Percentiles rank a stretch among this genome's conserved stretches.
These are phyloP conservation scores for Bubo bubo DNA, from an alignment of 2,113 vertebrate species.

Conservation along the genomic window DNA sequence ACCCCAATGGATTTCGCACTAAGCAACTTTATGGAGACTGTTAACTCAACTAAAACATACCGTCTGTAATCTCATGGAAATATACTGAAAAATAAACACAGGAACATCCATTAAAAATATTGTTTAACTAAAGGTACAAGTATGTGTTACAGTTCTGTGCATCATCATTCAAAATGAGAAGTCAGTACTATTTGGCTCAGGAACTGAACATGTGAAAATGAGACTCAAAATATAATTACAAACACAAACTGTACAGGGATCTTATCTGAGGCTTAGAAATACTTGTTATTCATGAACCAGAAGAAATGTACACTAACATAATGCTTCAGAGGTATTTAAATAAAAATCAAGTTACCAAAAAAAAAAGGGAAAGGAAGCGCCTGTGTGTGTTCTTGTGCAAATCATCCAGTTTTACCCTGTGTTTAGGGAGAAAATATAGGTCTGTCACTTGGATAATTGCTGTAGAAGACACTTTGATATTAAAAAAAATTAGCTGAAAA, in stretches of 20 bases:
- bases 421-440: background rate
- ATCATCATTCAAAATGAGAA: conserved; percentile 25
- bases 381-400: background rate
- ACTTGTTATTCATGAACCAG: background rate
- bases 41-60: conserved; percentile 39
- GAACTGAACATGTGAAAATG: background rate
- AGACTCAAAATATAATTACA: background rate
- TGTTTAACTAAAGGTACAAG: background rate
- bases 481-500: background rate
- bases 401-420: background rate
- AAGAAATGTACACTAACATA: conserved; percentile 46
- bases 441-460: background rate
- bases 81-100: conserved; percentile 27
- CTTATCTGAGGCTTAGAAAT: background rate
- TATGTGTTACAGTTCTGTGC: background rate
- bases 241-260: background rate
- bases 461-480: background rate
- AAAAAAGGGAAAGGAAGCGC: background rate
- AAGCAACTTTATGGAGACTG: conserved; percentile 21
- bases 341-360: conserved; percentile 49
- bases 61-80: background rate
- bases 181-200: background rate
- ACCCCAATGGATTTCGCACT: background rate
- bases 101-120: background rate
- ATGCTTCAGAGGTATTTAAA: conserved; percentile 65